Conservation (phyloP, 1,140 invertebrate genomes). For the Trichonephila inaurata region DNA sequence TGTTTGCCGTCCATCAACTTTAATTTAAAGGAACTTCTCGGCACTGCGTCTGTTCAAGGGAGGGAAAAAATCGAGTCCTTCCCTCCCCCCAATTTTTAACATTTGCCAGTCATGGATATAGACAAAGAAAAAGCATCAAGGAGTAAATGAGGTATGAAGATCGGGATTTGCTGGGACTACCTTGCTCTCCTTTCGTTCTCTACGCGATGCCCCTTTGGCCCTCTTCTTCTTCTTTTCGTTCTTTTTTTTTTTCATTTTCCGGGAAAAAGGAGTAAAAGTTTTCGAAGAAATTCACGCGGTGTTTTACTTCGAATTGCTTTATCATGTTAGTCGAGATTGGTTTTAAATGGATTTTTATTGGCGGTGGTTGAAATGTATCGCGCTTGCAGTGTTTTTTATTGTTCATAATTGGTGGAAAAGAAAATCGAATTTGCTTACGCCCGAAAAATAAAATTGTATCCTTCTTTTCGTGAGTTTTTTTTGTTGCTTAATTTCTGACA, state of each 20-base stretch:
- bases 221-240: background rate
- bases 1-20: constrained; percentile 62
- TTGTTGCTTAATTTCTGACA: too few relatives aligned
- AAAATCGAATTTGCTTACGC: too few relatives aligned
- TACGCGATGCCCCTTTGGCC: background rate
- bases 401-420: too few relatives aligned
- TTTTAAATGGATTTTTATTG: background rate
- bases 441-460: too few relatives aligned
- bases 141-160: constrained; percentile 60
- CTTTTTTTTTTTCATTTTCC: background rate
- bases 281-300: too few relatives aligned
- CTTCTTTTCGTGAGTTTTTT: too few relatives aligned
- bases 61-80: background rate
- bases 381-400: too few relatives aligned
- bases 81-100: constrained; percentile 22
- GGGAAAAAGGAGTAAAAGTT: background rate
- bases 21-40: constrained; percentile 63
- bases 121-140: constrained; percentile 39
- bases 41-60: background rate
- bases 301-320: background rate
- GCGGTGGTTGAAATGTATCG: background rate
- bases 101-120: constrained; percentile 38
- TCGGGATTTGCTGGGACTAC: constrained; percentile 20
- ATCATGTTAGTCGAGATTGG: background rate
- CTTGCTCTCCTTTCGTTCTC: background rate